phyloP scores from a whole-genome alignment of 2,113 vertebrate species.

The Sorex fumeus region DNA sequence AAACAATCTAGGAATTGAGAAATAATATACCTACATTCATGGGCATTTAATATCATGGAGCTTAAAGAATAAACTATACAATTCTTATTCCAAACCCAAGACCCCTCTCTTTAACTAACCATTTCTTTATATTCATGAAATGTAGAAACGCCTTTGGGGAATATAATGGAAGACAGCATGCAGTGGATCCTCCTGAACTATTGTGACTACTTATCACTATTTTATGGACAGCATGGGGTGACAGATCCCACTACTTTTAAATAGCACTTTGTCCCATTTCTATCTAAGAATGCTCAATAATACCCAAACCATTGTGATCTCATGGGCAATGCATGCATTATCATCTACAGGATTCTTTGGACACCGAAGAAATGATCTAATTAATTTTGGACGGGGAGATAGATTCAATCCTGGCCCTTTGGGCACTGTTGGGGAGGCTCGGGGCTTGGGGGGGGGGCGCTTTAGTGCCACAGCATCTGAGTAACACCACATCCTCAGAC shows the following conservation, averaged over 20 bases:
- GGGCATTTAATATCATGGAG: neutral
- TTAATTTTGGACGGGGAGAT: neutral
- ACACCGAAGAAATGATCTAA: neutral
- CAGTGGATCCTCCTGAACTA: neutral
- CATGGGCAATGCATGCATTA: neutral
- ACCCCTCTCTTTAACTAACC: neutral
- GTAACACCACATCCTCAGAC: no score
- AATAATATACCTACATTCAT: neutral
- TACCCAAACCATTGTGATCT: neutral
- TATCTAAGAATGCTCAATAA: neutral
- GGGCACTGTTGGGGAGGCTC: no score
- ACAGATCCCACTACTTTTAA: neutral
- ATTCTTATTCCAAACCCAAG: constrained; percentile 5
- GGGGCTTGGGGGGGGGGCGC: no score
- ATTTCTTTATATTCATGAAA: neutral
- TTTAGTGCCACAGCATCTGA: no score
- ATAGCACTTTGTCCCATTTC: no score
- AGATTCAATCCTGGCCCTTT: no score
- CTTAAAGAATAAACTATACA: neutral
- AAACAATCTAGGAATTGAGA: neutral
- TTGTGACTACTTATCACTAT: neutral
- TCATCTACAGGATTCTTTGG: neutral
- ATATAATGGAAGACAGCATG: neutral
- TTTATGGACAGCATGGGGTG: neutral
- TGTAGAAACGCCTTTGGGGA: neutral